Base-by-base conservation (phyloP, 2,888 invertebrate genomes). In the Sisyra nigra region DNA sequence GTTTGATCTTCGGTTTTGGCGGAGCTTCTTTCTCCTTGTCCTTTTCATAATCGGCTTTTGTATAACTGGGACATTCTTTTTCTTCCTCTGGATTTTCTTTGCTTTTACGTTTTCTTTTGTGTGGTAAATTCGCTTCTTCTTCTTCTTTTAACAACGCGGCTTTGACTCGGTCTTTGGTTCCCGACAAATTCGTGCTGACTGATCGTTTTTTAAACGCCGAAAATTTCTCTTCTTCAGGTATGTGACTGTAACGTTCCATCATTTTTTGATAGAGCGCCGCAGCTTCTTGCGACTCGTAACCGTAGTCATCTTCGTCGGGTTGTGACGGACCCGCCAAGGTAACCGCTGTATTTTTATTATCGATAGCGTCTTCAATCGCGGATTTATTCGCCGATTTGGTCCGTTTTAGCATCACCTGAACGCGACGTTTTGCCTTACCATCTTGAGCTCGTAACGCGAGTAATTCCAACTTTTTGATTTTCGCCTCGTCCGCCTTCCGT, bases 381-480 rank as follows among this genome's bases (percentile, higher is more conserved):
- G 88, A 80, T 57, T 88, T 87, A 58, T 87, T 88, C 0, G 89
- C 88, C 5, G 88, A 84, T 62, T 89, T 91, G 7, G 87, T 87
- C 1, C 86, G 76, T 64, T 87, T 88, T 33, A 89, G 64, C 69
- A 62, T 71, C 49, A 57, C 62, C 53, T 55, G 61, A 4, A 64
- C 62, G 6, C 64, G 50, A 11, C 58, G 52, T 9, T 58, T 58
- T 18, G 64, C 62, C 51, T 63, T 64, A 48, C 60, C 62, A 50
- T 64, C 64, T 57, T 61, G 56, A 19, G 62, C 51, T 17, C 80
- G 66, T 63, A 76, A 66, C 1, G 79, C 72, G 31, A 72, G 54
- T 38, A 81, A 55, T 44, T 76, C 74, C 0, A 80, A 76, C 40
- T 74, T 71, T 55, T 78, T 81, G 50, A 67, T 69, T 45, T 72